Evolutionary conservation across 2,797 vertebrate genomes (phyloP), one percentile per base, ranked within the genome.

Genomic region (Nothura maculosa): DNA sequence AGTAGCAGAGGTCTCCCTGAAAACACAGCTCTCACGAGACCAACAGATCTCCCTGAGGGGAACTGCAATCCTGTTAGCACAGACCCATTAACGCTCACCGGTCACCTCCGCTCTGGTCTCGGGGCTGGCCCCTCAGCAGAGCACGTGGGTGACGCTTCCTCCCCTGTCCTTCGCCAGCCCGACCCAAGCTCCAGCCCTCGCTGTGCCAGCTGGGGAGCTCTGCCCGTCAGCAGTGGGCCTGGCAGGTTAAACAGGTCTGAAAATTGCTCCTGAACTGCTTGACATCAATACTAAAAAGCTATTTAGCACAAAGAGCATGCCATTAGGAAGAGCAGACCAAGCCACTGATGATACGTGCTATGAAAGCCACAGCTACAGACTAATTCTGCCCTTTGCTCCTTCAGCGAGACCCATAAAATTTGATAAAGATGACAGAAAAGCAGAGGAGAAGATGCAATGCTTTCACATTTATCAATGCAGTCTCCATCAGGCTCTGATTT

Each of bases 281-380:
- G 82, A 90, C 82, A 92, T 48, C 87, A 63, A 63, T 92, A 83
- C 25, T 81, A 19, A 89, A 94, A 76, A 85, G 82, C 67, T 81
- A 58, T 43, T 93, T 79, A 78, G 89, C 74, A 58, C 80, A 21
- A 48, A 63, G 66, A 91, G 67, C 62, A 50, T 34, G 74, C 77
- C 15, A 11, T 9, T 9, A 75, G 77, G 27, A 86, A 81, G 60
- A 45, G 12, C 60, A 54, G 69, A 94, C 80, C 75, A 67, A 74
- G 28, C 52, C 38, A 62, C 58, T 92, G 87, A 83, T 52, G 85
- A 87, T 30, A 74, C 24, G 5, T 13, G 7, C 50, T 7, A 68
- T 1, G 8, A 73, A 87, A 85, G 87, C 69, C 91, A 79, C 21
- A 28, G 70, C 34, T 48, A 36, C 1, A 10, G 50, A 80, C 60